A percentile compares a stretch with the other conserved stretches of the same genome.
These are phyloP conservation scores for Sminthurinus signatus DNA, from an alignment of 1,140 invertebrate species.

Conservation along the genomic window DNA sequence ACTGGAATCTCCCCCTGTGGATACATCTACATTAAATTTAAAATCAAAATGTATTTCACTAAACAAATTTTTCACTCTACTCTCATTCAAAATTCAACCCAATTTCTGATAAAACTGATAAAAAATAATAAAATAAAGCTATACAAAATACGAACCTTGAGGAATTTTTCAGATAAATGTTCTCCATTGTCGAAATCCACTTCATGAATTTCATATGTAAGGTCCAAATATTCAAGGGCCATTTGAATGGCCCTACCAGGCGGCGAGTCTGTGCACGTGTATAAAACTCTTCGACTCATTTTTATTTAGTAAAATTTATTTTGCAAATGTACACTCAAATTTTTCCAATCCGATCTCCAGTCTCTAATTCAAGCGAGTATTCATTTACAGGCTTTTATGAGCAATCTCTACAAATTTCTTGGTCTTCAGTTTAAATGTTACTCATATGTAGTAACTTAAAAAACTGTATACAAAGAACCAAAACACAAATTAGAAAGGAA, in stretches of 20 bases:
- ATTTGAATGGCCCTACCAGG: constrained; percentile 63
- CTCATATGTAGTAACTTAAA: no score
- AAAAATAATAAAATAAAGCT: no score
- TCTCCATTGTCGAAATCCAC: constrained; percentile 62
- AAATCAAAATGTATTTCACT: background rate
- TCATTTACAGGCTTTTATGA: no score
- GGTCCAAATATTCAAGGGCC: constrained; percentile 55
- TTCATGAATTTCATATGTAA: constrained; percentile 57
- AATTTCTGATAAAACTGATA: background rate
- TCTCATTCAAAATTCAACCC: background rate
- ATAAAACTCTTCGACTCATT: constrained; percentile 41
- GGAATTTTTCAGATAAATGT: constrained; percentile 63
- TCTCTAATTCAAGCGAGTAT: no score
- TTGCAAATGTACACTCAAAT: no score
- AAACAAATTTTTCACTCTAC: constrained; percentile 2
- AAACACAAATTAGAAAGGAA: no score
- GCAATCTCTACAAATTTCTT: no score
- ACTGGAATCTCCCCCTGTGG: constrained; percentile 68
- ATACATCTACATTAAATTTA: constrained; percentile 54
- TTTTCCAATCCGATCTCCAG: no score
- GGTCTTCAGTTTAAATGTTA: no score
- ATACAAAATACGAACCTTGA: constrained; percentile 52
- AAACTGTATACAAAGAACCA: no score
- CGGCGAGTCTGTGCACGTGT: constrained; percentile 64
- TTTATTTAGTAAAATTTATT: no score